Conservation (phyloP, 2,888 invertebrate species). For the Serripes groenlandicus region DNA sequence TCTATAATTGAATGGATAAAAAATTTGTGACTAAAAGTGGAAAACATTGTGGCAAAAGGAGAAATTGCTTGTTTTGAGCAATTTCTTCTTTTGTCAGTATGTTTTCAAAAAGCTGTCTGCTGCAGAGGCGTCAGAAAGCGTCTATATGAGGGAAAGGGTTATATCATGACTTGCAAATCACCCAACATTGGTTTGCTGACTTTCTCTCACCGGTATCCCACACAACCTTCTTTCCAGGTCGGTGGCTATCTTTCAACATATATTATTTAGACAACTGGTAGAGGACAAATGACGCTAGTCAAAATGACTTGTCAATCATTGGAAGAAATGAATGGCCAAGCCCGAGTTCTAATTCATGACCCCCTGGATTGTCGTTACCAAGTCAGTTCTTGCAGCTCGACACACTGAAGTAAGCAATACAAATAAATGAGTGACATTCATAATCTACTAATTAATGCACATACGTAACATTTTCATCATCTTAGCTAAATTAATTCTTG, state of each 20-base stretch:
- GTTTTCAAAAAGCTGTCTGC: background rate
- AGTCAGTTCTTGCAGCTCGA: background rate
- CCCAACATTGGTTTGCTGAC: background rate
- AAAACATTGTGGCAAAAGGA: background rate
- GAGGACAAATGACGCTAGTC: background rate
- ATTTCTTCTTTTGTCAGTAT: background rate
- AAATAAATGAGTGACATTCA: too few relatives aligned
- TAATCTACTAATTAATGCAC: too few relatives aligned
- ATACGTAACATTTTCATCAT: too few relatives aligned
- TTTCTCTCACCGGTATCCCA: background rate
- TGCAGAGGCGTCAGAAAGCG: background rate
- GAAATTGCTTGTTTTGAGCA: background rate
- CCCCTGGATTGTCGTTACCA: background rate
- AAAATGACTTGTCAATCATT: background rate
- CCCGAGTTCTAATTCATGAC: background rate
- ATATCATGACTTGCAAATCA: too few relatives aligned
- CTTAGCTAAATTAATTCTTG: too few relatives aligned
- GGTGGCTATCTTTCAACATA: background rate
- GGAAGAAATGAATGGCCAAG: background rate
- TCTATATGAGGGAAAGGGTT: background rate
- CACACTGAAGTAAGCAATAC: background rate
- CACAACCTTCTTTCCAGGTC: conserved; percentile 1
- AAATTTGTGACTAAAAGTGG: background rate
- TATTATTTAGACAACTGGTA: background rate
- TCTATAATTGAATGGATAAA: too few relatives aligned